Evolutionary conservation across 92 coral and sea anemone species (phyloP).

Genomic region (Palythoa caribaeorum): DNA sequence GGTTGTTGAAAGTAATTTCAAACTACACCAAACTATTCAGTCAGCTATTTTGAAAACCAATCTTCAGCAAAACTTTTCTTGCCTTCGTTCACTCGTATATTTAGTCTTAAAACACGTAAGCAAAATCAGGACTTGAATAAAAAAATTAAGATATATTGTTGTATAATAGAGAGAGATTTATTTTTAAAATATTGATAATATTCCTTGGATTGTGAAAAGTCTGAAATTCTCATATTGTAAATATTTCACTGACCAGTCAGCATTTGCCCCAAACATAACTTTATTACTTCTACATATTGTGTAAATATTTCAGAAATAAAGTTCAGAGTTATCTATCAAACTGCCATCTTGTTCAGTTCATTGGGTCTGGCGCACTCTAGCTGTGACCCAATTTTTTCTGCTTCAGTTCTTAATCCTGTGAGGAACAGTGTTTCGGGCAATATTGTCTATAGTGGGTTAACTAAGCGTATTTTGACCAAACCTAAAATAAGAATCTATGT

Average conservation of each 20-base stretch:
- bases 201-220: not conserved
- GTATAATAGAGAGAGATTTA: conserved; percentile 20
- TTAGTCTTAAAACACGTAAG: no score
- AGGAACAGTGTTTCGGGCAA: not conserved
- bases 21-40: not conserved
- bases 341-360: conserved; percentile 2
- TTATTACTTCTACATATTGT: conserved; percentile 20
- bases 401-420: not conserved
- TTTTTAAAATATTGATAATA: conserved; percentile 5
- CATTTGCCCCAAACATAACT: not conserved
- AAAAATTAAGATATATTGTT: not conserved
- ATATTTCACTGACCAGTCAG: not conserved
- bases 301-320: conserved; percentile 29
- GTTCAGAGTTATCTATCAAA: not conserved
- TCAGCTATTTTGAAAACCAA: not conserved
- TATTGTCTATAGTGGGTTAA: no score
- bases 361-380: not conserved
- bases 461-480: no score
- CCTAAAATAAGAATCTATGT: no score
- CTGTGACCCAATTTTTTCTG: not conserved
- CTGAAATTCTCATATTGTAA: conserved; percentile 9
- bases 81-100: not conserved
- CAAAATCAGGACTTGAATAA: no score
- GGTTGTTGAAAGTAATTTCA: not conserved
- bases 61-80: not conserved